Conservation (phyloP, 2,113 vertebrate genomes). For the Ariopsis seemanni region DNA sequence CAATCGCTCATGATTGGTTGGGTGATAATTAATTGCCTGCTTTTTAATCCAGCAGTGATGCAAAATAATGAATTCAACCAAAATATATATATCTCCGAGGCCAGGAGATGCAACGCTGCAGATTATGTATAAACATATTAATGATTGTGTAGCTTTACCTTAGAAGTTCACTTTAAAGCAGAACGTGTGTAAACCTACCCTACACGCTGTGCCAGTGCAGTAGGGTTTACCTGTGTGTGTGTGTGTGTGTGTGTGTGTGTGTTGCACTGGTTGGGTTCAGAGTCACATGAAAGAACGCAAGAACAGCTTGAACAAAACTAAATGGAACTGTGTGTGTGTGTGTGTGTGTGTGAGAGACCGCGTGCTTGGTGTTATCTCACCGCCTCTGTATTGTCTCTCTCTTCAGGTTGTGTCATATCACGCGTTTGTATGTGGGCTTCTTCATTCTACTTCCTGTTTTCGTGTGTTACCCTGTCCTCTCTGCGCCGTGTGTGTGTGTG, state of each 20-base stretch:
- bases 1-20: not conserved
- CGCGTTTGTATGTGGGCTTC: constrained; percentile 82
- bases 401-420: constrained; percentile 83
- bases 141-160: not conserved
- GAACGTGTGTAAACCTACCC: constrained; percentile 32
- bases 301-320: constrained; percentile 18
- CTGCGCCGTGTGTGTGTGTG: constrained; percentile 64
- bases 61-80: not conserved
- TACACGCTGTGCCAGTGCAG: constrained; percentile 6
- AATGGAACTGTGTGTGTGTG: constrained; percentile 43
- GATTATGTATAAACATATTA: not conserved
- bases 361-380: constrained; percentile 71
- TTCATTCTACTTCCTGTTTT: constrained; percentile 76
- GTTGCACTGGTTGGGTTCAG: constrained; percentile 9
- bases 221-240: not conserved
- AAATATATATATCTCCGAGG: not conserved
- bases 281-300: constrained; percentile 30
- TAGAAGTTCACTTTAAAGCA: not conserved
- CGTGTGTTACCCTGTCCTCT: constrained; percentile 54
- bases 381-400: constrained; percentile 77
- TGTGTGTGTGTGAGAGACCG: constrained; percentile 45
- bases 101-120: not conserved
- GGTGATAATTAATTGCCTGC: not conserved
- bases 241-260: constrained; percentile 21
- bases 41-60: not conserved